phyloP scores from a whole-genome alignment of 1,140 invertebrate species.

The Lutraria rhynchaena region DNA sequence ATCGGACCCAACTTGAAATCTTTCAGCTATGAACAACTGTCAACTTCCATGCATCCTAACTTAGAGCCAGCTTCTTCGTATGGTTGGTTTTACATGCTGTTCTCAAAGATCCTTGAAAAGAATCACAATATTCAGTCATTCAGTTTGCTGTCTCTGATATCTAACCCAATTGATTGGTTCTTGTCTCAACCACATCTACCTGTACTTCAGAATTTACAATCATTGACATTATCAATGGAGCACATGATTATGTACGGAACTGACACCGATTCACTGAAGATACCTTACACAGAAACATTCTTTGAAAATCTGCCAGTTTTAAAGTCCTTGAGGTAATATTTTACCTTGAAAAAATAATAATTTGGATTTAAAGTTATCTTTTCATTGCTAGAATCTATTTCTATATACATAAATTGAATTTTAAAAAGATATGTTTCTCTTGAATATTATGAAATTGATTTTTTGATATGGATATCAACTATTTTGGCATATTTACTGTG shows the following conservation, averaged over 20 bases:
- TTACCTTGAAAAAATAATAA: background rate
- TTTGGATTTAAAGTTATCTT: background rate
- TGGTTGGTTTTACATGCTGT: constrained; percentile 23
- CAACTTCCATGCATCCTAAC: background rate
- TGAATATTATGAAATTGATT: too few species aligned
- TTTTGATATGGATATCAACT: too few species aligned
- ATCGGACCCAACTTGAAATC: background rate
- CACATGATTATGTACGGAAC: background rate
- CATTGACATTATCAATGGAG: constrained; percentile 8
- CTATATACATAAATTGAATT: background rate
- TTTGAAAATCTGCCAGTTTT: constrained; percentile 5
- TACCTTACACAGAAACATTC: constrained; percentile 1
- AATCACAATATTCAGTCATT: constrained; percentile 11
- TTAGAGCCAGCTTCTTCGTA: background rate
- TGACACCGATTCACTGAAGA: background rate
- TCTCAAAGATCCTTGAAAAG: background rate
- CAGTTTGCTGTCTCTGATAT: background rate
- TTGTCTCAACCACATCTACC: constrained; percentile 13
- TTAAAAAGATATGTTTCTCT: too few species aligned
- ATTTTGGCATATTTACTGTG: too few species aligned
- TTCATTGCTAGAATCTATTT: background rate
- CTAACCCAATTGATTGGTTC: constrained; percentile 23
- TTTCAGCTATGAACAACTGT: constrained; percentile 17
- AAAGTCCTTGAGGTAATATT: constrained; percentile 1
- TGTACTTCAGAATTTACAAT: background rate